Base-by-base conservation (phyloP, 2,888 invertebrate genomes). In the Silvanus unidentatus region DNA sequence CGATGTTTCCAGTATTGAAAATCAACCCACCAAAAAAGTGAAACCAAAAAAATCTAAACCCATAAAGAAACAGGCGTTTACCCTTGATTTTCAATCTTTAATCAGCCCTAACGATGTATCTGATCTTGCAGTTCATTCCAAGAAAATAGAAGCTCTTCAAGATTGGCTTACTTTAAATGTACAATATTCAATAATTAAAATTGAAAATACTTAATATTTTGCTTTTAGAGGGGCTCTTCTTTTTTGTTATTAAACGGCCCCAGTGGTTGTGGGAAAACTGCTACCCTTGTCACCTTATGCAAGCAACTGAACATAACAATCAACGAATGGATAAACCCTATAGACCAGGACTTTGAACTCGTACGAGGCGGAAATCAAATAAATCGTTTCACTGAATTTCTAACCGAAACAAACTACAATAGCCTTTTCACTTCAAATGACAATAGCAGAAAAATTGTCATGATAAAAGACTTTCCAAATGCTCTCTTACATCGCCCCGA, bases 401-500 rank as follows among this genome's bases (percentile, higher is more conserved):
- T 93, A 22, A 72, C 83, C 59, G 84, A 88, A 40, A 86, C 89
- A 5, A 83, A 88, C 57, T 94, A 88, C 63, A 76, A 76, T 44
- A 80, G 81, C n/a, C 58, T 82, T 11, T 65, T 80, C 55, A 64
- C 61, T 16, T 43, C 40, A 16, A 46, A 46, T 16, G 36, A 42
- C n/a, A 74, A 75, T 75, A 9, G 63, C 39, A 75, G 77, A 52
- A 79, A 82, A 53, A 54, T 89, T 2, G 74, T 86, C 14, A 63
- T 89, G 1, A 79, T 89, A 1, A 87, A 89, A 71, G 93, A 93
- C 66, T 84, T 89, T 68, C 93, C 92, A 9, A 89, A 91, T 70
- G 77, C 78, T 6, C 81, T 88, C 59, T 63, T 84, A 16, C 78
- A 77, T 58, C 81, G 86, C 58, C 76, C 84, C 13, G 68, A 76